Evolutionary conservation across 2,888 invertebrate genomes (phyloP), one percentile per base, ranked within the genome.

Genomic region (Iphiclides podalirius): DNA sequence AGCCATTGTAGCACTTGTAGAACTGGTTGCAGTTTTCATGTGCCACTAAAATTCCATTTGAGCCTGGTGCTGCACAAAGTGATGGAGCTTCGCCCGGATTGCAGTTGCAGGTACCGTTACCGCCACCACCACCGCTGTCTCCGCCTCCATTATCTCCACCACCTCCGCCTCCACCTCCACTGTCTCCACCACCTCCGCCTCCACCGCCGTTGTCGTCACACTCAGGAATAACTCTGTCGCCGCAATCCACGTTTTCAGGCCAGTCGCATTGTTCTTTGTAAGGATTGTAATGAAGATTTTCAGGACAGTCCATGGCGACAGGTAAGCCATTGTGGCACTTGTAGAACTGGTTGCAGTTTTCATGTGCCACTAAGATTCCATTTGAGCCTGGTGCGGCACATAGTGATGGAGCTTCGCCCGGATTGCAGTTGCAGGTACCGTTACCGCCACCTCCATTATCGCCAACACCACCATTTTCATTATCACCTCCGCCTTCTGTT

Each of bases 11-110:
- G 33, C 71, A 72, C 47, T 66, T 64, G 41, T 67, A 70, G 49
- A 61, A 72, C 47, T 66, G 61, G 39, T 67, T 56, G 48, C 71
- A 72, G 47, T 62, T 46, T 39, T 61, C 56, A 35, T 74, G 73
- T 6, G 67, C 58, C 4, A 63, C 54, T n/a, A 67, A 53, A 35
- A 55, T 55, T 47, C 66, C 64, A 13, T 53, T 46, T 9, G 55
- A 53, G 9, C 36, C 48, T 2, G 14, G 6, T 1, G 23, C 39
- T 7, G 42, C 43, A 16, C 55, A 55, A 7, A 55, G 43, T 4
- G 48, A 13, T 0, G 53, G 43, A 7, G 55, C 67, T 50, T 66
- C 60, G 13, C 57, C 57, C 0, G 67, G 69, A 14, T 62, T 57
- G 41, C 64, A 64, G 47, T 69, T 69, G 17, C 68, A 60, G 4